Conservation (phyloP, 2,888 invertebrate genomes). For the Cetonia aurata region DNA sequence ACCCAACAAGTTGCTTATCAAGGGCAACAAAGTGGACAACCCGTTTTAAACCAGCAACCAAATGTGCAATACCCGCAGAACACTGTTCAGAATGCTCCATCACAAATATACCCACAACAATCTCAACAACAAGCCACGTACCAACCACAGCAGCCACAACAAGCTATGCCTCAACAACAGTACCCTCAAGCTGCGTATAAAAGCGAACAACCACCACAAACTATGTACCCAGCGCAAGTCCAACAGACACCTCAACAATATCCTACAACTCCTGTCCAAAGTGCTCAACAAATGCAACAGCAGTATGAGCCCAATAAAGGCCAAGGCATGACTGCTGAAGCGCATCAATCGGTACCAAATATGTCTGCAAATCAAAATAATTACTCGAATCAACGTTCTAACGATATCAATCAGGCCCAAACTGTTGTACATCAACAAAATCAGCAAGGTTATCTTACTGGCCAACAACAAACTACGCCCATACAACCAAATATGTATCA, state of each 20-base stretch:
- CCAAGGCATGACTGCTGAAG: constrained; percentile 1
- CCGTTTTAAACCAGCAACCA: constrained; percentile 15
- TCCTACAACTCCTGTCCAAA: not conserved
- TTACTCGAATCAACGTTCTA: constrained; percentile 6
- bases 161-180: constrained; percentile 17
- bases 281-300: constrained; percentile 13
- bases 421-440: constrained; percentile 7
- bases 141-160: constrained; percentile 33
- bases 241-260: constrained; percentile 34
- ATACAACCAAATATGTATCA: not conserved
- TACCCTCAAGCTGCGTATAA: constrained; percentile 7
- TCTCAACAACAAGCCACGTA: constrained; percentile 26
- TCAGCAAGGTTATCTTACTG: constrained; percentile 5
- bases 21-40: constrained; percentile 17
- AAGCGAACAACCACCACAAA: constrained; percentile 6
- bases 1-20: constrained; percentile 8
- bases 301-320: constrained; percentile 2
- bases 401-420: constrained; percentile 2
- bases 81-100: not conserved
- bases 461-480: constrained; percentile 5
- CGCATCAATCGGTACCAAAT: constrained; percentile 33
- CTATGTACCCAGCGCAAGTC: constrained; percentile 13
- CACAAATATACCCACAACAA: constrained; percentile 8
- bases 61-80: constrained; percentile 11
- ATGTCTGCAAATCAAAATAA: constrained; percentile 26